Conservation (phyloP, 2,888 invertebrate species). For the Andrena marginata region DNA sequence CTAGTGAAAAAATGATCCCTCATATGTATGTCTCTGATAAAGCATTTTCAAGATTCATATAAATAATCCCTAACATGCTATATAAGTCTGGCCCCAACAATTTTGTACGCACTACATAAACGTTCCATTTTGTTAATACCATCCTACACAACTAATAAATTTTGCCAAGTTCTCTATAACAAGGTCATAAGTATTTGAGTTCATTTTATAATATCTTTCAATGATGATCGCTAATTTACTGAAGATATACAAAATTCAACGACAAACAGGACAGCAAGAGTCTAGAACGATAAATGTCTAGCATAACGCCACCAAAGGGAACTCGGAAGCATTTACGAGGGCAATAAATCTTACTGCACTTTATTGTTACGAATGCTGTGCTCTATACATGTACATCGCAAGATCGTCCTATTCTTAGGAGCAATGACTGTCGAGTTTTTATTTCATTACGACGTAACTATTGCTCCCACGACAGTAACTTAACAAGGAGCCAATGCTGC, state of each 20-base stretch:
- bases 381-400: background rate
- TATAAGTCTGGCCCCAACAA: too few species aligned
- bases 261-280: background rate
- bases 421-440: constrained; percentile 30
- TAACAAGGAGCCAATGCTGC: constrained; percentile 26
- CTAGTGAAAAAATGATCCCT: too few species aligned
- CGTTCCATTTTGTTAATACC: too few species aligned
- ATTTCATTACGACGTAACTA: constrained; percentile 19
- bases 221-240: background rate
- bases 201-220: background rate
- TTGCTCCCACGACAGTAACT: constrained; percentile 6
- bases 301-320: background rate
- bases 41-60: too few species aligned
- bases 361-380: constrained; percentile 25
- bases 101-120: too few species aligned
- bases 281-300: constrained; percentile 7
- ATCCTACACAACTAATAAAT: too few species aligned
- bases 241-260: background rate
- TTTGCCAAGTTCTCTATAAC: background rate
- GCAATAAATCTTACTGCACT: constrained; percentile 31
- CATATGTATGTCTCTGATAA: too few species aligned
- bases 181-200: background rate
- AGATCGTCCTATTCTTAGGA: constrained; percentile 2
- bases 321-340: constrained; percentile 28
- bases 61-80: too few species aligned